A percentile compares a stretch with the other conserved stretches of the same genome.
phyloP scores from a whole-genome alignment of 2,113 vertebrate species.

The Actenoides hombroni region DNA sequence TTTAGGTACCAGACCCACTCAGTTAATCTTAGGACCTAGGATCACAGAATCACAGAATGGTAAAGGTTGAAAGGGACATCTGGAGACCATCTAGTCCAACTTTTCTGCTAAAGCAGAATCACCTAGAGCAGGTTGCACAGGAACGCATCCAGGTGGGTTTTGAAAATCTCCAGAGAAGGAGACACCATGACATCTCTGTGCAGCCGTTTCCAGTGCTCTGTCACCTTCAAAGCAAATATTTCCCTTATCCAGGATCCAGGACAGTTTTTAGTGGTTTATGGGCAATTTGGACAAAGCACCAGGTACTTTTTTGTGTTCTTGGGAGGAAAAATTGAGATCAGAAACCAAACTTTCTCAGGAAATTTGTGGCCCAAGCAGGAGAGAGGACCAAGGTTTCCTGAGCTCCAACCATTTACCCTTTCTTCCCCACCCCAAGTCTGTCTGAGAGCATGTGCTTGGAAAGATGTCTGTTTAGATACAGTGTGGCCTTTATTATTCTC shows the following conservation, averaged over 20 bases:
- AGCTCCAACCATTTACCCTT: not conserved
- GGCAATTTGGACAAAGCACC: not conserved
- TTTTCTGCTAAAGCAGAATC: too few relatives aligned
- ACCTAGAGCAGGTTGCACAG: too few relatives aligned
- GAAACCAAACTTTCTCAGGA: not conserved
- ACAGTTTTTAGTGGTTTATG: not conserved
- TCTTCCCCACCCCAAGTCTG: not conserved
- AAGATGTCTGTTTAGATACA: not conserved
- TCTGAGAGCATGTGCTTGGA: not conserved
- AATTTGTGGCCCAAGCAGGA: not conserved
- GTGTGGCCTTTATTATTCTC: not conserved
- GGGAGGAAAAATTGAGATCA: not conserved
- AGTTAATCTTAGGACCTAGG: not conserved
- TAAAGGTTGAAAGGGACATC: too few relatives aligned
- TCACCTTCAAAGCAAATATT: too few relatives aligned
- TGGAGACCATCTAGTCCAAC: too few relatives aligned
- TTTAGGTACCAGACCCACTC: not conserved
- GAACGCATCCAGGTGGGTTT: too few relatives aligned
- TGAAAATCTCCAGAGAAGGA: too few relatives aligned
- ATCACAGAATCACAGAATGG: not conserved
- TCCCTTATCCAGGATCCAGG: too few relatives aligned
- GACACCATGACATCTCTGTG: too few relatives aligned
- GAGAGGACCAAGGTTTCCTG: not conserved
- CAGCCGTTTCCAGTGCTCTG: too few relatives aligned
- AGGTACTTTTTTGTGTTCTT: not conserved